phyloP scores from a whole-genome alignment of 35 echinoderm and acorn worm species.

The Patiria miniata region DNA sequence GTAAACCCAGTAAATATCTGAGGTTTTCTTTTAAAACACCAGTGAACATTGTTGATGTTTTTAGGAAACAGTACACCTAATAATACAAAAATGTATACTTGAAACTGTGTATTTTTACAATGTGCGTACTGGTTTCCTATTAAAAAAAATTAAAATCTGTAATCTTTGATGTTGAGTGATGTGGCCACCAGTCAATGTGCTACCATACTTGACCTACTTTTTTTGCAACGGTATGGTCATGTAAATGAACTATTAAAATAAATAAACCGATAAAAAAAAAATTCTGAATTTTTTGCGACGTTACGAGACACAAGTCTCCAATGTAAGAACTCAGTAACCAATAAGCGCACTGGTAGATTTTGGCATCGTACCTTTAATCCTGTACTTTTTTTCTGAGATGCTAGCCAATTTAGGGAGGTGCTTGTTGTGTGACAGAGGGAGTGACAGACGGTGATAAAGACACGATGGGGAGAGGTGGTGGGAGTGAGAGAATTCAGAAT shows the following conservation, averaged over 20 bases:
- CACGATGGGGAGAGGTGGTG: background rate
- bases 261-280: too few species aligned
- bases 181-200: background rate
- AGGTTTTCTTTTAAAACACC: slow-evolving; percentile 2
- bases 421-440: background rate
- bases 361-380: background rate
- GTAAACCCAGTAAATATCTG: background rate
- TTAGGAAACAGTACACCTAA: slow-evolving; percentile 16
- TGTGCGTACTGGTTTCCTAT: slow-evolving; percentile 1
- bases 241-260: too few species aligned
- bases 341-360: too few species aligned
- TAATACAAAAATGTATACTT: background rate
- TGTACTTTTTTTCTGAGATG: slow-evolving; percentile 8
- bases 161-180: slow-evolving; percentile 13
- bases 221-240: background rate
- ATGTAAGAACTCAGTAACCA: too few species aligned
- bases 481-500: background rate
- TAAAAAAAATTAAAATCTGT: background rate
- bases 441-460: background rate
- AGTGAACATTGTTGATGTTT: slow-evolving; percentile 1
- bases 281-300: too few species aligned
- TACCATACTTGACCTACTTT: background rate
- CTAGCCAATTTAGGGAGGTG: background rate
- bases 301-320: too few species aligned
- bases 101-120: slow-evolving; percentile 20